Conservation (phyloP, 2,113 vertebrate species). For the Monarcha castaneiventris region DNA sequence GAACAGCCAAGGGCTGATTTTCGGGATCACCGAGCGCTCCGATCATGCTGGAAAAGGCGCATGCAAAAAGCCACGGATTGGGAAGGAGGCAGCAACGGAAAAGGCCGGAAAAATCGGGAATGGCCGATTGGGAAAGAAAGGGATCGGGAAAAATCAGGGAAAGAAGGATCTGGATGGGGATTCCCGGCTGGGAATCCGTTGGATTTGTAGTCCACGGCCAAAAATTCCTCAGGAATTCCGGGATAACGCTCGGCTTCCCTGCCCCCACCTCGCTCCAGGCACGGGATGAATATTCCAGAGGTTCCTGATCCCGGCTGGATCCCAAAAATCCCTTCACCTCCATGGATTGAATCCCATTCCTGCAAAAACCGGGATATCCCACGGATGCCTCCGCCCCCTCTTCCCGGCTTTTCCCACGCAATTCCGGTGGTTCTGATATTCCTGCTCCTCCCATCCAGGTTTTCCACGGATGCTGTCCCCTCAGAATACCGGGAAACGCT, state of each 20-base stretch:
- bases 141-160: background rate
- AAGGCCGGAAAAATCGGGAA: background rate
- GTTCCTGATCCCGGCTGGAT: accelerated
- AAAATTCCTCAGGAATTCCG: background rate
- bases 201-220: constrained; percentile 6
- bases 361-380: background rate
- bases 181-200: background rate
- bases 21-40: background rate
- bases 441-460: accelerated
- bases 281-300: background rate
- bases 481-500: accelerated
- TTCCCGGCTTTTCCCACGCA: accelerated
- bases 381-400: background rate
- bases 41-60: background rate
- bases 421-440: accelerated
- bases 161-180: background rate
- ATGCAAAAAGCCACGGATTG: background rate
- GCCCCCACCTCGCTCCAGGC: background rate
- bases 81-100: background rate
- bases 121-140: background rate
- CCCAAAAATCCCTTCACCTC: background rate
- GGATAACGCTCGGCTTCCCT: background rate
- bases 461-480: accelerated
- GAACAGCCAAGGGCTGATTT: background rate
- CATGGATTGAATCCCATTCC: accelerated